Conservation (phyloP, 2,797 vertebrate species). For the Oryzias sinensis region DNA sequence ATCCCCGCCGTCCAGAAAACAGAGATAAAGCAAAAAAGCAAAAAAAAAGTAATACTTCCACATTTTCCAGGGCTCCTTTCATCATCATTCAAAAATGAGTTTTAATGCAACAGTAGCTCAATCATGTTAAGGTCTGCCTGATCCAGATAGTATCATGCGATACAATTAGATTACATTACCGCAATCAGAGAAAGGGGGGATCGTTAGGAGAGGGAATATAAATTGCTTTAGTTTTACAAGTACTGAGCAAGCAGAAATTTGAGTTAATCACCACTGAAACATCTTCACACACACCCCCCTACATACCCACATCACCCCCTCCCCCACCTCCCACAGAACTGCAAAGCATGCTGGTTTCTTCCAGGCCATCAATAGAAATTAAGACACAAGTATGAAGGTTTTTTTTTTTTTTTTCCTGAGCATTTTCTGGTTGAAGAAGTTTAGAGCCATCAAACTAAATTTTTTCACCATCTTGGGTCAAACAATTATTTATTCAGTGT, state of each 20-base stretch:
- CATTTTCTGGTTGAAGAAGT: conserved; percentile 70
- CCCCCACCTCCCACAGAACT: conserved; percentile 87
- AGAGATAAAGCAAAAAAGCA: conserved; percentile 86
- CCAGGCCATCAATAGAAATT: conserved; percentile 97
- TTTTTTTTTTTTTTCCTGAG: conserved; percentile 49
- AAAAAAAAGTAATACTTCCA: conserved; percentile 93
- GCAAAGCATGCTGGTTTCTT: conserved; percentile 94
- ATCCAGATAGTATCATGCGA: conserved; percentile 99
- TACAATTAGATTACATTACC: conserved; percentile 99
- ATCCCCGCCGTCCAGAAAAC: conserved; percentile 71
- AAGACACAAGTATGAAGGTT: conserved; percentile 86
- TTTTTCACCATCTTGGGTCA: too few relatives aligned
- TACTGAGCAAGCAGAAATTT: conserved; percentile 99
- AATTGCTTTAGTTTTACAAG: conserved; percentile 99
- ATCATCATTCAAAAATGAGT: conserved; percentile 99
- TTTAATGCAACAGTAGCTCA: conserved; percentile 99
- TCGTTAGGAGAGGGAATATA: conserved; percentile 99
- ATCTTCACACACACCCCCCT: conserved; percentile 80
- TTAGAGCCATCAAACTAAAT: conserved; percentile 17
- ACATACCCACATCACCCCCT: conserved; percentile 67
- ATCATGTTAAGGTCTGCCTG: conserved; percentile 99
- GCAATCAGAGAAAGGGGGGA: conserved; percentile 98
- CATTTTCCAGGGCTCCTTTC: conserved; percentile 99
- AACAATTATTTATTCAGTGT: too few relatives aligned
- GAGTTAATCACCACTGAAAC: conserved; percentile 99